Evolutionary conservation across 2,113 vertebrate species (phyloP).

Genomic region (Pachycephala philippinensis): DNA sequence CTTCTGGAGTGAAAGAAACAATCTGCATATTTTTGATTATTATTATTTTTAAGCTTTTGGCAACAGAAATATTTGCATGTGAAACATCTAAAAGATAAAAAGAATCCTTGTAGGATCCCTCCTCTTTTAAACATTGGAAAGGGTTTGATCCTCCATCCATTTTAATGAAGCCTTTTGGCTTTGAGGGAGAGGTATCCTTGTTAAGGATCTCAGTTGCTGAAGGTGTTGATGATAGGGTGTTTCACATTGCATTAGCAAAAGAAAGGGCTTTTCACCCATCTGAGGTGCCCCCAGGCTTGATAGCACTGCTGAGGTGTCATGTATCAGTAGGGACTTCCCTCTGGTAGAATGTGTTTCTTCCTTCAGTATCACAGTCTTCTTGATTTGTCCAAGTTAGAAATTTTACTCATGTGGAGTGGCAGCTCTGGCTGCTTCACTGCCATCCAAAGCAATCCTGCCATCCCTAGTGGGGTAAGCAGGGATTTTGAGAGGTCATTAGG

Average conservation of each 20-base stretch:
- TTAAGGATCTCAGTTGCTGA: background rate
- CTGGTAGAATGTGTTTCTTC: background rate
- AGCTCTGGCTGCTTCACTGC: background rate
- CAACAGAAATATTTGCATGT: slow-evolving; percentile 12
- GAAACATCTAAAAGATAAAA: background rate
- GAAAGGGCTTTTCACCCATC: background rate
- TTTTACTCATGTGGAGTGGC: background rate
- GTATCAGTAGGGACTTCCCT: background rate
- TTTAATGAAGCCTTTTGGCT: background rate
- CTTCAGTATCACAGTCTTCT: background rate
- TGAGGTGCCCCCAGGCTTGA: background rate
- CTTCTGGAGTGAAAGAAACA: slow-evolving; percentile 55
- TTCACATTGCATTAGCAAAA: background rate
- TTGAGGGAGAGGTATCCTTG: background rate
- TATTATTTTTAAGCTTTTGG: background rate
- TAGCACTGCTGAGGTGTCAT: background rate
- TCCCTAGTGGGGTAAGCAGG: background rate
- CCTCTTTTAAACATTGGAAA: background rate
- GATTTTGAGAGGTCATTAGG: background rate
- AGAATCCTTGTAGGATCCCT: background rate
- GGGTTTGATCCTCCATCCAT: background rate
- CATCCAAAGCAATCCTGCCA: background rate
- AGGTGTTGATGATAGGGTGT: background rate
- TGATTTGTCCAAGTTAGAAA: background rate
- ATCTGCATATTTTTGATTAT: background rate